These are phyloP conservation scores for Podarcis siculus DNA, from an alignment of 2,797 vertebrate genomes.

Conservation along the genomic window DNA sequence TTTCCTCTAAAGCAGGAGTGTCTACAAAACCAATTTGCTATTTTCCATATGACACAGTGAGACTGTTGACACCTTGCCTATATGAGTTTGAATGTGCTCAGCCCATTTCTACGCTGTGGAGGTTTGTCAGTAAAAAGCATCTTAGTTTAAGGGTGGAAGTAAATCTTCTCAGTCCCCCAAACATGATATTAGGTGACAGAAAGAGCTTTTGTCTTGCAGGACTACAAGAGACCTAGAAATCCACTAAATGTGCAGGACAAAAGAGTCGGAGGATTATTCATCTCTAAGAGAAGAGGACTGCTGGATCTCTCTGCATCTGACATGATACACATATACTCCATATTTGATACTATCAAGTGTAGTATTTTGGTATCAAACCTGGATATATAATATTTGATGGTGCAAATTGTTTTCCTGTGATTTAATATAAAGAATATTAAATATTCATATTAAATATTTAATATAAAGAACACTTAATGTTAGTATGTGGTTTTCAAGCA, in stretches of 20 bases:
- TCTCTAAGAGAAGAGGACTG: conserved; percentile 42
- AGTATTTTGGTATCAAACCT: conserved; percentile 36
- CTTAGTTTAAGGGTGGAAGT: conserved; percentile 48
- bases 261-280: conserved; percentile 49
- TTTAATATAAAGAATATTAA: background rate
- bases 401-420: background rate
- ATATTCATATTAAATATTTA: too few relatives aligned
- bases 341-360: conserved; percentile 17
- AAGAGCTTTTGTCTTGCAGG: conserved; percentile 53
- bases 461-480: background rate
- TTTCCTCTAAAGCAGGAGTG: conserved; percentile 62
- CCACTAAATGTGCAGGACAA: conserved; percentile 35
- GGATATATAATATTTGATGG: background rate
- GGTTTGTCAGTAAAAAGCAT: conserved; percentile 55
- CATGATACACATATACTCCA: conserved; percentile 17
- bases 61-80: conserved; percentile 55
- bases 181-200: conserved; percentile 56
- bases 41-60: conserved; percentile 41
- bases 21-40: conserved; percentile 60
- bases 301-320: conserved; percentile 44
- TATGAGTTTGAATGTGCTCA: conserved; percentile 58
- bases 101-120: conserved; percentile 49
- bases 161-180: conserved; percentile 52
- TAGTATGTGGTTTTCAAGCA: background rate
- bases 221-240: conserved; percentile 46